These are phyloP conservation scores for Aradophagus sp. DNA, from an alignment of 1,140 invertebrate genomes.

Conservation along the genomic window DNA sequence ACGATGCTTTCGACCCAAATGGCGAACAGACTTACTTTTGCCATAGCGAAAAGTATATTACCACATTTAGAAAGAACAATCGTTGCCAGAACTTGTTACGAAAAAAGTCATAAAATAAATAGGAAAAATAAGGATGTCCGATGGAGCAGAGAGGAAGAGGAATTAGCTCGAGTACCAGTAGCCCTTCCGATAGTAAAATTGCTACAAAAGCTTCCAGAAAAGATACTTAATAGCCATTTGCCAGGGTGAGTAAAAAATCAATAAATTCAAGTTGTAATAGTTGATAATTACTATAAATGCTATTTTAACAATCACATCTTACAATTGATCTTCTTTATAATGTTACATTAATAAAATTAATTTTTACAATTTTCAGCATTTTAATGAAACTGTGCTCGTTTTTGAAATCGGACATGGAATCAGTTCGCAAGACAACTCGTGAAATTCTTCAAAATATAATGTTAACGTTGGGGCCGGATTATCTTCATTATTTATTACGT, in stretches of 20 bases:
- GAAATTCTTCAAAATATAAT: slow-evolving; percentile 94
- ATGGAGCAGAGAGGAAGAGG: slow-evolving; percentile 86
- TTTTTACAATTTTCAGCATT: slow-evolving; percentile 78
- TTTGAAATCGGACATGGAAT: slow-evolving; percentile 90
- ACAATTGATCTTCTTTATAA: too few species aligned
- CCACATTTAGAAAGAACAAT: slow-evolving; percentile 82
- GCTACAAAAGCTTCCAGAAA: slow-evolving; percentile 88
- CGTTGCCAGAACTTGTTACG: slow-evolving; percentile 83
- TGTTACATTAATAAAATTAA: too few species aligned
- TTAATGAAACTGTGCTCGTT: slow-evolving; percentile 93
- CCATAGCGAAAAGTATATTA: slow-evolving; percentile 76
- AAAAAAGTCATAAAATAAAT: slow-evolving; percentile 88
- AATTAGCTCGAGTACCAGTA: slow-evolving; percentile 92
- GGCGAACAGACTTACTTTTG: slow-evolving; percentile 82
- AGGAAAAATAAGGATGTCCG: slow-evolving; percentile 76
- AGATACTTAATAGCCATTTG: slow-evolving; percentile 84
- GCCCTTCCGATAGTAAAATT: slow-evolving; percentile 94
- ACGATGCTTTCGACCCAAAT: slow-evolving; percentile 80
- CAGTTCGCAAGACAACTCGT: slow-evolving; percentile 87
- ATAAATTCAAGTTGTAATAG: not conserved
- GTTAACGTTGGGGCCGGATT: slow-evolving; percentile 86
- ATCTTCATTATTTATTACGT: slow-evolving; percentile 85
- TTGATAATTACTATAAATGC: too few species aligned
- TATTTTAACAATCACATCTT: slow-evolving; percentile 5
- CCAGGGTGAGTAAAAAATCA: slow-evolving; percentile 76